These are phyloP conservation scores for Argentina silus DNA, from an alignment of 2,797 vertebrate species.

Conservation along the genomic window DNA sequence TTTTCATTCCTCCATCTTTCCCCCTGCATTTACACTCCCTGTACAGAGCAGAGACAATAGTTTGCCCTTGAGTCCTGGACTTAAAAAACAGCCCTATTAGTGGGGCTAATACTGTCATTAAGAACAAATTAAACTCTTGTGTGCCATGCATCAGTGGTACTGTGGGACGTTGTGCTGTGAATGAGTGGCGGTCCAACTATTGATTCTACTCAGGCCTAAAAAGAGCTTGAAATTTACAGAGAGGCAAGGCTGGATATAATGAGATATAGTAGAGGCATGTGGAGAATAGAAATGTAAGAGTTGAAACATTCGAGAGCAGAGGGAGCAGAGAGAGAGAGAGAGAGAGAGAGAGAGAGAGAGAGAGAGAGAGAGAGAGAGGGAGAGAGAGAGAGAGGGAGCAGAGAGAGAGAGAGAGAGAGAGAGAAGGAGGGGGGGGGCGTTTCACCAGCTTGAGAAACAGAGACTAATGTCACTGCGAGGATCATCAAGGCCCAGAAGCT, in stretches of 20 bases:
- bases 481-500: constrained; percentile 21
- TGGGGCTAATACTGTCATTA: constrained; percentile 49
- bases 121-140: constrained; percentile 66
- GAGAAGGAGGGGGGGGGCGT: neutral
- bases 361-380: neutral
- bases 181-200: constrained; percentile 39
- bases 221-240: constrained; percentile 61
- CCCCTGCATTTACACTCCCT: neutral
- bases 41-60: neutral
- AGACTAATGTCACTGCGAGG: constrained; percentile 8
- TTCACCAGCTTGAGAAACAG: constrained; percentile 33
- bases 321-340: neutral
- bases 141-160: constrained; percentile 38
- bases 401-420: constrained; percentile 14
- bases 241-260: constrained; percentile 57
- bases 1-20: neutral
- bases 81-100: constrained; percentile 44
- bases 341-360: neutral
- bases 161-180: constrained; percentile 26
- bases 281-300: constrained; percentile 63
- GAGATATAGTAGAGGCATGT: constrained; percentile 58
- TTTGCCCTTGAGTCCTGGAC: neutral
- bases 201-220: constrained; percentile 38
- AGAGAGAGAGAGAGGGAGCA: neutral
- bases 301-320: constrained; percentile 51